These are phyloP conservation scores for Brachyptera risi DNA, from an alignment of 2,888 invertebrate genomes.

Conservation along the genomic window DNA sequence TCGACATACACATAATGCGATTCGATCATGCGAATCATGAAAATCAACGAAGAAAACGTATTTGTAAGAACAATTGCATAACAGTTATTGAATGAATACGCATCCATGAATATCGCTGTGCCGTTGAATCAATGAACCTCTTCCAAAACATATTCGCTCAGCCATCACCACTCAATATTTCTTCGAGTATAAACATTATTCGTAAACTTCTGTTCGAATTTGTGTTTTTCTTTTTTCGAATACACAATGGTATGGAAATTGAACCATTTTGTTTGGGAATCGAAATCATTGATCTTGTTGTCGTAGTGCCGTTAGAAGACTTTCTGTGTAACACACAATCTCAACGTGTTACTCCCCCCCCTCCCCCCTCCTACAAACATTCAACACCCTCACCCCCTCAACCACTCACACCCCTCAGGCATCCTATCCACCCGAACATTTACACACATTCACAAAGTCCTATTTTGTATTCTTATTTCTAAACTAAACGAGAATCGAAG, in stretches of 20 bases:
- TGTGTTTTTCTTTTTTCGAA: background rate
- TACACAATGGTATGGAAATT: constrained; percentile 21
- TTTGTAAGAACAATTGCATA: too few species aligned
- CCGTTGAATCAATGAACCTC: too few species aligned
- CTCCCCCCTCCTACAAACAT: background rate
- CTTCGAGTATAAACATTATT: too few species aligned
- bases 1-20: too few species aligned
- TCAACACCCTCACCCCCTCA: too few species aligned
- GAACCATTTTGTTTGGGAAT: constrained; percentile 26
- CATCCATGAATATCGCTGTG: too few species aligned
- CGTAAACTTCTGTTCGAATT: background rate
- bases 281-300: constrained; percentile 27
- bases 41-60: too few species aligned
- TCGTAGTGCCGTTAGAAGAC: constrained; percentile 3
- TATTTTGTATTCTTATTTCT: constrained; percentile 15
- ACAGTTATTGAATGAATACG: too few species aligned
- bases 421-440: background rate
- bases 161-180: too few species aligned
- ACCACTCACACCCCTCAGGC: background rate
- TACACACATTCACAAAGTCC: constrained; percentile 2
- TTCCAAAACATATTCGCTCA: too few species aligned
- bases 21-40: too few species aligned
- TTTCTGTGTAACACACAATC: constrained; percentile 12
- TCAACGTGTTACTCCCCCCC: background rate
- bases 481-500: constrained; percentile 11